Evolutionary conservation across 2,113 vertebrate species (phyloP).

Genomic region (Xyrauchen texanus): DNA sequence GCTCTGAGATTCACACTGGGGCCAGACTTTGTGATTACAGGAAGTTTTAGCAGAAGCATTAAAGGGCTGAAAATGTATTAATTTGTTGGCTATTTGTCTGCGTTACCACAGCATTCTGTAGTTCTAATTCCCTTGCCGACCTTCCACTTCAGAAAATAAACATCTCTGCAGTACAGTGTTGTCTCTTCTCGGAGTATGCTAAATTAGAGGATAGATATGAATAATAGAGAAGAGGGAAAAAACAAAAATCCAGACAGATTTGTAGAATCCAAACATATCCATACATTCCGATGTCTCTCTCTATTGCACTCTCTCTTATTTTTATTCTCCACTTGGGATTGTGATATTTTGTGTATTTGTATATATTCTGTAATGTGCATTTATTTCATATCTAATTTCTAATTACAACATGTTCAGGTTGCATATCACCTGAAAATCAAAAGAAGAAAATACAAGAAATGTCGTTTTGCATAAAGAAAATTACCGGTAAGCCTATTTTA

Average conservation of each 20-base stretch:
- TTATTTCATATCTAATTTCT: too few relatives aligned
- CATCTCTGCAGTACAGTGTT: constrained; percentile 52
- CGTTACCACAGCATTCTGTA: neutral
- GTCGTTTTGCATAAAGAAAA: too few relatives aligned
- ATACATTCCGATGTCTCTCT: too few relatives aligned
- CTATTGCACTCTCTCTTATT: too few relatives aligned
- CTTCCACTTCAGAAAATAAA: constrained; percentile 59
- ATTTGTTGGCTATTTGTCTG: constrained; percentile 25
- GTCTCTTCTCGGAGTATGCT: constrained; percentile 42
- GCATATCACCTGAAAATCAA: too few relatives aligned
- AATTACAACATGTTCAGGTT: too few relatives aligned
- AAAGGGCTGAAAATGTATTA: constrained; percentile 30
- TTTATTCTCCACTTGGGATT: too few relatives aligned
- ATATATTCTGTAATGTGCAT: too few relatives aligned
- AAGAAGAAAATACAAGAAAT: too few relatives aligned
- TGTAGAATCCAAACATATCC: too few relatives aligned
- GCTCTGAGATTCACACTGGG: constrained; percentile 54
- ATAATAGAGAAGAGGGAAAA: constrained; percentile 32
- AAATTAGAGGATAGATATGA: constrained; percentile 39
- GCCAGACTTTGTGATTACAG: constrained; percentile 15
- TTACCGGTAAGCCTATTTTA: too few relatives aligned
- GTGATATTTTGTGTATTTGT: too few relatives aligned
- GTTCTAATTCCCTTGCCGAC: constrained; percentile 19
- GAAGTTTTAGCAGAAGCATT: neutral
- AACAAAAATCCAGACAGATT: neutral